phyloP scores from a whole-genome alignment of 2,113 vertebrate species.

The Psophia crepitans region DNA sequence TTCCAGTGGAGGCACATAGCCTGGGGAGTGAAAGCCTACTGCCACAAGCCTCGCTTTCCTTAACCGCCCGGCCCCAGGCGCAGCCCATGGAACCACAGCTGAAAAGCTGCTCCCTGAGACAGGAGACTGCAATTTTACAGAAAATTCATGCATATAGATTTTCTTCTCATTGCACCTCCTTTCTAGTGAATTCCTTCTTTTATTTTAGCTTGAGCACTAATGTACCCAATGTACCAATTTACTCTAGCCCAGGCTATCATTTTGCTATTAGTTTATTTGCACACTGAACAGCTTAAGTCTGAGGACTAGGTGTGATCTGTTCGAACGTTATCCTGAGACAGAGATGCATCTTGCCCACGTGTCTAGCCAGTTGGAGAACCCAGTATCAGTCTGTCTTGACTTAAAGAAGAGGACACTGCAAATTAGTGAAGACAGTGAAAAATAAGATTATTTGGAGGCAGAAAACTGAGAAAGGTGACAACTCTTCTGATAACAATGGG shows the following conservation, averaged over 20 bases:
- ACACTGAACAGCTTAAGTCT: not conserved
- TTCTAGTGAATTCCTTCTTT: not conserved
- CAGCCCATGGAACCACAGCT: not conserved
- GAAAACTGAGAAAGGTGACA: not conserved
- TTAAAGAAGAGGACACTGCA: slow-evolving; percentile 4
- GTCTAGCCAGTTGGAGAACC: not conserved
- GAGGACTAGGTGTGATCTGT: not conserved
- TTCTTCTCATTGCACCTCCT: not conserved
- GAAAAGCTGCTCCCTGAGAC: not conserved
- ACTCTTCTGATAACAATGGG: not conserved
- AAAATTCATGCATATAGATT: not conserved
- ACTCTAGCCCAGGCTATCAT: not conserved
- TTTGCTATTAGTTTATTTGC: not conserved
- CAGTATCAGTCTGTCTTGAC: not conserved
- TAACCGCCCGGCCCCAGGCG: not conserved
- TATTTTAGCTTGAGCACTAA: not conserved
- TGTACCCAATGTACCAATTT: not conserved
- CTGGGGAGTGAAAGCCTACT: not conserved
- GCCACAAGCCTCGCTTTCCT: not conserved
- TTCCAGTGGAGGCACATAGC: not conserved
- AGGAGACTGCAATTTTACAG: not conserved
- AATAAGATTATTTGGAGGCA: not conserved
- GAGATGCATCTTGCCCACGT: not conserved
- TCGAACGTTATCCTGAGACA: not conserved
- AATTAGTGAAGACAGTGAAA: not conserved